Evolutionary conservation across 2,888 invertebrate genomes (phyloP).

Genomic region (Agrypnus murinus): DNA sequence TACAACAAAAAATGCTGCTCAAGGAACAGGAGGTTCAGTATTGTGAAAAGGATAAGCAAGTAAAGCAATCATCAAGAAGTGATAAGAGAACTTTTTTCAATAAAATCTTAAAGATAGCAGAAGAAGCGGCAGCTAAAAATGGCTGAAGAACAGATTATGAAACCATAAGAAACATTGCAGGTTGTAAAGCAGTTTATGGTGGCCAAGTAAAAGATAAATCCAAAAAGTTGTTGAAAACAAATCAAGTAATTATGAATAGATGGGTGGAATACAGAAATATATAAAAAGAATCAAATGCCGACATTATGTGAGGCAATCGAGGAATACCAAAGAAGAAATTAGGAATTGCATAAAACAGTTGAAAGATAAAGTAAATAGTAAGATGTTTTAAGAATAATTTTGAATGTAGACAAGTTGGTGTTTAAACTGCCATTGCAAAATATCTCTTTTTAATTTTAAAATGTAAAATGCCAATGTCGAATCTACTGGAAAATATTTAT

Average conservation of each 20-base stretch:
- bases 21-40: not conserved
- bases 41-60: not conserved
- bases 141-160: not conserved
- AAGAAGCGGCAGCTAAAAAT: conserved; percentile 1
- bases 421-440: too few relatives aligned
- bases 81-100: not conserved
- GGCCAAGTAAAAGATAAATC: not conserved
- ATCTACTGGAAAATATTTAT: too few relatives aligned
- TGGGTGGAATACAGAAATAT: conserved; percentile 1
- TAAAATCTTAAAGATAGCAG: not conserved
- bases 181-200: not conserved
- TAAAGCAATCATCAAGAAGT: not conserved
- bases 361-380: too few relatives aligned
- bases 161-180: not conserved
- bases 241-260: not conserved
- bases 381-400: too few relatives aligned
- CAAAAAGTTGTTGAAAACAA: not conserved
- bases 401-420: too few relatives aligned
- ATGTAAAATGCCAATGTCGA: too few relatives aligned
- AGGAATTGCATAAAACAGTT: not conserved
- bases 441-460: too few relatives aligned
- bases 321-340: not conserved
- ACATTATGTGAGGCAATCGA: not conserved
- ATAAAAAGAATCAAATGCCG: not conserved
- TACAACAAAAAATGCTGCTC: not conserved